Conservation (phyloP, 2,888 invertebrate genomes). For the Cataglyphis rosenhaueri region DNA sequence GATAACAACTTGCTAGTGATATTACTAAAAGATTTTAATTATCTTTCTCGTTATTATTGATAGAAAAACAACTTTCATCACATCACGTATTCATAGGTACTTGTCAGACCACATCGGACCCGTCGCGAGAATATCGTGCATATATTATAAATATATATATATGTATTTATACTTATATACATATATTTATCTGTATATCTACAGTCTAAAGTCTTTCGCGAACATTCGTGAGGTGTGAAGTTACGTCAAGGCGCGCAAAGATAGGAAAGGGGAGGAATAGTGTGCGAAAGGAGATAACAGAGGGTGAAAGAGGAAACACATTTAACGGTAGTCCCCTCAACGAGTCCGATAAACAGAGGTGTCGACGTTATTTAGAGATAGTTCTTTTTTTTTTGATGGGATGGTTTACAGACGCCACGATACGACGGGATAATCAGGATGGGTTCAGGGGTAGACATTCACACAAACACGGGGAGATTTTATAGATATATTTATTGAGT, state of each 20-base stretch:
- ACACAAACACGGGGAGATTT: slow-evolving; percentile 84
- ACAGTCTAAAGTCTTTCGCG: slow-evolving; percentile 54
- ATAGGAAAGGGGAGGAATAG: neutral
- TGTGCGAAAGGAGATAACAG: slow-evolving; percentile 35
- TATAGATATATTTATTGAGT: slow-evolving; percentile 86
- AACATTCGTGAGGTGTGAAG: slow-evolving; percentile 27
- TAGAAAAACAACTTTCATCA: slow-evolving; percentile 80
- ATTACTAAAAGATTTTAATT: slow-evolving; percentile 78
- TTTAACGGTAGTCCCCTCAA: slow-evolving; percentile 48
- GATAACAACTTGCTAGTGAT: slow-evolving; percentile 70
- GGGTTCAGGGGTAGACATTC: slow-evolving; percentile 79
- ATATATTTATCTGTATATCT: slow-evolving; percentile 37
- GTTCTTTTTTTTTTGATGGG: slow-evolving; percentile 36
- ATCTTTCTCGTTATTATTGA: slow-evolving; percentile 62
- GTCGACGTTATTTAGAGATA: slow-evolving; percentile 36
- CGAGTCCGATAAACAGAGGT: slow-evolving; percentile 45
- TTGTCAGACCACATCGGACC: slow-evolving; percentile 67
- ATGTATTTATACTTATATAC: slow-evolving; percentile 61
- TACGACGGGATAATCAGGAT: slow-evolving; percentile 75
- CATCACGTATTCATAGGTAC: slow-evolving; percentile 77
- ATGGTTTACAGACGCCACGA: slow-evolving; percentile 75
- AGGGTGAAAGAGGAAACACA: slow-evolving; percentile 57
- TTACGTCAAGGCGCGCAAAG: slow-evolving; percentile 30
- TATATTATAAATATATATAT: slow-evolving; percentile 37
- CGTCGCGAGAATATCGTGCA: slow-evolving; percentile 67